A percentile compares a stretch with the other conserved stretches of the same genome.
Evolutionary conservation across 2,888 invertebrate genomes (phyloP).

Genomic region (Cantharis rufa): DNA sequence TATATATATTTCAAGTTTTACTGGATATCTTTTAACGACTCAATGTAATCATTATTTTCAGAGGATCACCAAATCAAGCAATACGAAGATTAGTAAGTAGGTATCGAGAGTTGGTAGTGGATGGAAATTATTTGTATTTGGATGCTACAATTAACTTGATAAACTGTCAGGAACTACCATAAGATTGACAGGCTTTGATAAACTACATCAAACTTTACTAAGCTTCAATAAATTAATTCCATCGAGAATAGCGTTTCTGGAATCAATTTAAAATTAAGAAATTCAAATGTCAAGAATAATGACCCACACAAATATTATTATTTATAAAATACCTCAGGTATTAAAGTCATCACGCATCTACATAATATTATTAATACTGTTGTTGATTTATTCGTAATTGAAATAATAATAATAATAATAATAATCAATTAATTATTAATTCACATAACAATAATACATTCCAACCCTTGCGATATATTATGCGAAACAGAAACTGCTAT

Average conservation of each 20-base stretch:
- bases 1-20: no score
- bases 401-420: neutral
- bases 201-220: neutral
- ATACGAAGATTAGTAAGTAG: neutral
- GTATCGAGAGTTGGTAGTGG: neutral
- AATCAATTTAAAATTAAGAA: neutral
- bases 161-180: neutral
- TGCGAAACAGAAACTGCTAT: neutral
- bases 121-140: neutral
- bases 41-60: neutral
- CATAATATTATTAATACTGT: neutral
- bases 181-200: neutral
- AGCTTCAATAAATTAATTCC: neutral
- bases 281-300: neutral
- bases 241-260: neutral
- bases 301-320: neutral
- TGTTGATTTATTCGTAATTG: neutral
- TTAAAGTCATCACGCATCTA: neutral
- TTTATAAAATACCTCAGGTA: neutral
- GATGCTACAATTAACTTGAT: neutral
- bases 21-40: no score
- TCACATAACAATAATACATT: neutral
- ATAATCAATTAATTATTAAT: neutral
- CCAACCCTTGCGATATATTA: neutral
- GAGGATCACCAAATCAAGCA: neutral